Base-by-base conservation (phyloP, 1,140 invertebrate genomes). In the Papilio aristodemus region DNA sequence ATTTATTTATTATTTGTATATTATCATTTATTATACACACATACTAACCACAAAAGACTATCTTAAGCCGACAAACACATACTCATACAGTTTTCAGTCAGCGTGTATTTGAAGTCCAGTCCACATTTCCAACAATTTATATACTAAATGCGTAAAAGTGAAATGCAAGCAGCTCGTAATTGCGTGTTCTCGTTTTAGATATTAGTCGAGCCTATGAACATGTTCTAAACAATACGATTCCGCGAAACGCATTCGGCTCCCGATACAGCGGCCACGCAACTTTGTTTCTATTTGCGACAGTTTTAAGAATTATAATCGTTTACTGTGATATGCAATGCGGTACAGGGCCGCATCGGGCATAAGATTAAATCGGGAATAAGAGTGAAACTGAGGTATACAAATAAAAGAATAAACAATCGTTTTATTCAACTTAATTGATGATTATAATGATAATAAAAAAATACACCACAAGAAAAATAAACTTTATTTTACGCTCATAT, bases 171-270 rank as follows among this genome's bases (percentile, higher is more conserved):
- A 72, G 71, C 75, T 75, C 8, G 71, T 71, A 73, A 74, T 78
- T 75, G 73, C 71, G 62, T 76, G 77, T 71, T 77, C 75, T 76
- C 78, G 72, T 81, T 81, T 82, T 72, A 84, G 74, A 79, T 80
- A 82, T 82, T 80, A 83, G 77, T 79, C 76, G 73, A 77, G 75
- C 78, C 78, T 82, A 73, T 80, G 74, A 81, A 75, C 80, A 72
- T 76, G 77, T 71, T 76, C 77, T 81, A 83, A 87, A 82, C 78
- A 80, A 84, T 84, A 84, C 85, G 76, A 83, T 87, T 86, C 81
- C 75, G 74, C 73, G 81, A 85, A 85, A 80, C 72, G 66, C 77
- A 79, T 79, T 76, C 50, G 72, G 69, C 70, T 72, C 69, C 67
- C n/a, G 32, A 67, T 32, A 37, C 66, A 68, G 19, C 59, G 13